Base-by-base conservation (phyloP, 2,113 vertebrate genomes). In the Ceyx melanurus region DNA sequence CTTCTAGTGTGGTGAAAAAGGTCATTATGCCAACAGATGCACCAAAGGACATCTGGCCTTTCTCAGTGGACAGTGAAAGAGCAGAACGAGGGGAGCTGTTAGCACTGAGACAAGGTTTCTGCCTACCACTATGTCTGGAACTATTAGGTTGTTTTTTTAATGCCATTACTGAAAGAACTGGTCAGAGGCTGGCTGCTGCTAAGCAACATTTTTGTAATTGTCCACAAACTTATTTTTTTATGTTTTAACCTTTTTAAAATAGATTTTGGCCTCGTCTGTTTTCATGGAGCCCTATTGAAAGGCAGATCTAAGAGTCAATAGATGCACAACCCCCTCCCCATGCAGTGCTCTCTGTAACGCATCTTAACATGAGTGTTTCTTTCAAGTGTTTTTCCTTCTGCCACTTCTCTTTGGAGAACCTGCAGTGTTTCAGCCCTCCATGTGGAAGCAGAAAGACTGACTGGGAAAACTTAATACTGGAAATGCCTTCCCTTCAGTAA, bases 1-100 rank as follows among this genome's bases (percentile, higher is more conserved):
- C 68, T 77, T 96, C 46, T 74, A 99, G 99, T 99, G 99, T 94
- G 99, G 99, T 60, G 99, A 99, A 96, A 99, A 99, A 97, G 99
- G 99, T 94, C 99, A 99, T 96, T 99, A 99, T 68, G 99, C 99
- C 97, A 99, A 99, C 98, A 99, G 99, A 98, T 99, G 99, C 97
- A 99, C 98, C 88, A 99, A 99, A 98, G 99, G 99, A 92, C 99
- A 99, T 77, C 98, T 99, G 93, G 99, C 99, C 82, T 99, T 99
- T 97, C 98, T 99, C 96, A 99, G 99, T 88, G 99, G 99, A 95
- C 99, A 99, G 97, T 99, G 98, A 98, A 45, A 88, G 90, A 94
- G 82, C 89, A 73, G 73, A 73, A 95, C 8, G 81, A 90, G 72
- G 90, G 87, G 95, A 93, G 88, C 75, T 53, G 19, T 94, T 96